Base-by-base conservation (phyloP, 2,888 invertebrate species). In the Spisula subtruncata region DNA sequence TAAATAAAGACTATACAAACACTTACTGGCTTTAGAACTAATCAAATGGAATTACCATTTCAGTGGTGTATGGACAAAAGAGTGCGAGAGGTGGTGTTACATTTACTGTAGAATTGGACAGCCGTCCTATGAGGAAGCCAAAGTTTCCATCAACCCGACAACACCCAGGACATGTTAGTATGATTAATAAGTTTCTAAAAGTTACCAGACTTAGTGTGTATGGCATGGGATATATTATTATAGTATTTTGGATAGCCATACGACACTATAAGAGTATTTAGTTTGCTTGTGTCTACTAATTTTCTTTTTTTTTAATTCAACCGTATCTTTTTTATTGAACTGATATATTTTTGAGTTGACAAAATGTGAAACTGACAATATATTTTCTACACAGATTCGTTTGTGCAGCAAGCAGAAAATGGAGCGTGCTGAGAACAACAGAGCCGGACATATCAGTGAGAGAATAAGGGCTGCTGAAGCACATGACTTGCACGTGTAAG, bases 131-230 rank as follows among this genome's bases (percentile, higher is more conserved):
- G 60, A 60, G 20, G n/a, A 60, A 60, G 25, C n/a, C 60, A 60
- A n/a, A n/a, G 60, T 25, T 60, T n/a, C 60, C 60, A 20, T 20
- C 60, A n/a, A 60, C 18, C 60, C 2, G 6, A 1, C 25, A 66
- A 66, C 60, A n/a, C n/a, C 60, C 60, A 60, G 60, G 60, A 60
- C 60, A 14, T 60, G 60, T 60, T 18, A 20, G 60, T 60, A 60
- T 60, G n/a, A 60, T n/a, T 60, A n/a, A n/a, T n/a, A n/a, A n/a
- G n/a, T n/a, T n/a, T n/a, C n/a, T n/a, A n/a, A n/a, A n/a, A n/a
- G n/a, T n/a, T n/a, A n/a, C n/a, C n/a, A n/a, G n/a, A n/a, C n/a
- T n/a, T n/a, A n/a, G n/a, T n/a, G n/a, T n/a, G n/a, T n/a, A n/a
- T n/a, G n/a, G n/a, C n/a, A n/a, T n/a, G n/a, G n/a, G n/a, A n/a